Base-by-base conservation (phyloP, 2,888 invertebrate genomes). In the Ophion costatus region DNA sequence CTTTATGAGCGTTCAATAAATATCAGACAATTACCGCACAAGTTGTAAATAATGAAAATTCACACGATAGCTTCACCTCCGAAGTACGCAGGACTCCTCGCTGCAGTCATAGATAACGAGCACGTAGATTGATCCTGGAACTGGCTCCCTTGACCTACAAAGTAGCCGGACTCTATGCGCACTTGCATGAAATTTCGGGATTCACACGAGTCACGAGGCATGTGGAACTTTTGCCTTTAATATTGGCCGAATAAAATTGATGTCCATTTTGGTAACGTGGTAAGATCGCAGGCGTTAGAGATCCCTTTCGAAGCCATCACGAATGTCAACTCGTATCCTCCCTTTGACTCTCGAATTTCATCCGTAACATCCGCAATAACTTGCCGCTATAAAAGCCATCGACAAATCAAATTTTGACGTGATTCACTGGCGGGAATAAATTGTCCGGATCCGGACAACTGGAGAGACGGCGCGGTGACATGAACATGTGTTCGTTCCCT, bases 381-480 rank as follows among this genome's bases (percentile, higher is more conserved):
- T 93, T 93, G 93, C 92, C 91, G 92, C 92, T 93, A 93, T 93
- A 93, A 93, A 93, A 93, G 92, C 93, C 92, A 93, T 93, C 93
- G 93, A 93, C 93, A 93, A 93, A 93, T 93, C 93, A 93, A 93
- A 93, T 92, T 92, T 91, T 93, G 93, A 93, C 93, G 92, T 93
- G 93, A 93, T 93, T 93, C 93, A 93, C 92, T 92, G 93, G 90
- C 92, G 90, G 89, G 90, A 92, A 93, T 93, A 93, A 93, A 93
- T 93, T 93, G 84, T 90, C 89, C 89, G 89, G 90, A 91, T 92
- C 89, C 91, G 89, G 90, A 89, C 89, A 89, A 83, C 80, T 77
- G 89, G 90, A 91, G 92, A 93, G 92, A 91, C 92, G 92, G 90
- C 91, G 90, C 91, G 92, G 92, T 93, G 93, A 93, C 93, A 90